Evolutionary conservation across 2,113 vertebrate species (phyloP).

Genomic region (Clarias macrocephalus): DNA sequence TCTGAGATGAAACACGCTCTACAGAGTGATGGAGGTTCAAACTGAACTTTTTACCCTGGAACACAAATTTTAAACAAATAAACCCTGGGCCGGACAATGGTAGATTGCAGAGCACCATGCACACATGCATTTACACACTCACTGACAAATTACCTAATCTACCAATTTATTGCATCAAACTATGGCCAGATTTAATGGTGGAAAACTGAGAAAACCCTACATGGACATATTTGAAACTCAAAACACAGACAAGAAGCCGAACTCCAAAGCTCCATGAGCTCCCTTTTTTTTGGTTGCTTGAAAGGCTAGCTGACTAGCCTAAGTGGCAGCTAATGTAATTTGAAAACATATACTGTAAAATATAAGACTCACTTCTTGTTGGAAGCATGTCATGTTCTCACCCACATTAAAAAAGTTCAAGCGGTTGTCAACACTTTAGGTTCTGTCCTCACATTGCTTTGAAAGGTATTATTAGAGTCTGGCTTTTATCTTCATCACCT

Average conservation of each 20-base stretch:
- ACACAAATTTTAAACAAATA: background rate
- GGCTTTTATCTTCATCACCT: background rate
- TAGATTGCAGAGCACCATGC: background rate
- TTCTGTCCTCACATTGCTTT: background rate
- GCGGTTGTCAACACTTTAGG: background rate
- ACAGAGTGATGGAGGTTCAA: background rate
- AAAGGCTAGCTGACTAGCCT: background rate
- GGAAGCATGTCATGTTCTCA: background rate
- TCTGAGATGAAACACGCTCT: background rate
- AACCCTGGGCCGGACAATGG: background rate
- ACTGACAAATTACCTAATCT: background rate
- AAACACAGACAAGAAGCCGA: background rate
- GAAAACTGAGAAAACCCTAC: background rate
- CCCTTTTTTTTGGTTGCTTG: background rate
- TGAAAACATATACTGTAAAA: background rate
- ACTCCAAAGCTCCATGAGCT: background rate
- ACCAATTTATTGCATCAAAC: background rate
- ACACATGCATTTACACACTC: background rate
- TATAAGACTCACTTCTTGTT: no score
- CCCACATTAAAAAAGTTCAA: background rate
- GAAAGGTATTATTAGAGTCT: background rate
- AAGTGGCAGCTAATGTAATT: background rate
- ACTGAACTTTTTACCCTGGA: slow-evolving; percentile 14
- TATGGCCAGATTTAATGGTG: background rate
- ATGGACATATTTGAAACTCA: background rate